Evolutionary conservation across 2,888 invertebrate genomes (phyloP).

Genomic region (Aphelenchoides bicaudatus): DNA sequence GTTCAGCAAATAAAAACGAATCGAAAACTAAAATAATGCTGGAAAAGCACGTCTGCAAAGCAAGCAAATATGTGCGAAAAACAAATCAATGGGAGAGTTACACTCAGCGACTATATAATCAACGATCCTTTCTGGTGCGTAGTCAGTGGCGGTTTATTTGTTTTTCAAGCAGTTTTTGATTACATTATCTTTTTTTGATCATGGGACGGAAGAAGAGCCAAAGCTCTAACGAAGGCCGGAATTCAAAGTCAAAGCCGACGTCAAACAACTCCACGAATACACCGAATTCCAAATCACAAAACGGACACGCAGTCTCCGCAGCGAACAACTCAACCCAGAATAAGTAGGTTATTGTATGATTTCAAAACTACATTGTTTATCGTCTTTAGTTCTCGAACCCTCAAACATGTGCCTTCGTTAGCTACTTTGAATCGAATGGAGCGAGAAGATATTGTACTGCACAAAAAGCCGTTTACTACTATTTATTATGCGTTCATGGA

Average conservation of each 20-base stretch:
- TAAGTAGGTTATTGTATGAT: too few species aligned
- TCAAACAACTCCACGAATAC: not conserved
- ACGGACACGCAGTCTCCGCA: constrained; percentile 1
- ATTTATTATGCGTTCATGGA: constrained; percentile 62
- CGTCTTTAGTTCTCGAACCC: too few species aligned
- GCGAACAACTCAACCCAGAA: not conserved
- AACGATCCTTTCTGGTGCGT: not conserved
- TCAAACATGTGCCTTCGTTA: too few species aligned
- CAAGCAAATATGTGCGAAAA: not conserved
- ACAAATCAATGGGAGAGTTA: not conserved
- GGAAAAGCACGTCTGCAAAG: not conserved
- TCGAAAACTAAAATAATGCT: not conserved
- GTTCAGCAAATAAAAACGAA: not conserved
- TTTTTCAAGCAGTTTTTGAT: too few species aligned
- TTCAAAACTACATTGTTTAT: too few species aligned
- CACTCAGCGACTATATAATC: not conserved
- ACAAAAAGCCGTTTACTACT: constrained; percentile 61
- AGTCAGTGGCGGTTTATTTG: not conserved
- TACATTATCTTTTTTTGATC: not conserved
- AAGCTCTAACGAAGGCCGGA: too few species aligned
- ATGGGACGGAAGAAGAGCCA: too few species aligned
- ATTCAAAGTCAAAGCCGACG: too few species aligned
- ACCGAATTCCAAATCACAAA: constrained; percentile 1
- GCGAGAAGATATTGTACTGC: constrained; percentile 61
- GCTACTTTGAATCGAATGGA: constrained; percentile 51